phyloP scores from a whole-genome alignment of 2,888 invertebrate genomes.

The Pammene fasciana region DNA sequence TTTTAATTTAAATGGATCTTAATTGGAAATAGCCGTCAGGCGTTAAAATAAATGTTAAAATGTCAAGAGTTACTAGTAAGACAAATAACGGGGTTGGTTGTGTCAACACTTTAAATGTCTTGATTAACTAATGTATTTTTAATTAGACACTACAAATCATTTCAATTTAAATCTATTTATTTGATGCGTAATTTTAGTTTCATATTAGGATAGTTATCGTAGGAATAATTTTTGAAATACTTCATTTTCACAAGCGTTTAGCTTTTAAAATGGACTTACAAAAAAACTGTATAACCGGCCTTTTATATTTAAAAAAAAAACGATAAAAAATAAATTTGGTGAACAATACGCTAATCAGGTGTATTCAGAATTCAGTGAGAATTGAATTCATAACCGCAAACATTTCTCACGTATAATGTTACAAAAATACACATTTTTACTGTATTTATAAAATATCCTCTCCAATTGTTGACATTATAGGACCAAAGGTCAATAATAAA shows the following conservation, averaged over 20 bases:
- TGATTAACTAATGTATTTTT: neutral
- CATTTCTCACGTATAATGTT: constrained; percentile 25
- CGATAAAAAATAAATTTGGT: too few species aligned
- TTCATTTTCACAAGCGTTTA: too few species aligned
- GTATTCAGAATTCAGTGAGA: neutral
- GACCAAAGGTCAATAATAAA: constrained; percentile 52
- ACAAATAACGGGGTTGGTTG: constrained; percentile 18
- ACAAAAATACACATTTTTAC: neutral
- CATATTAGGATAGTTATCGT: too few species aligned
- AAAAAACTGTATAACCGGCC: too few species aligned
- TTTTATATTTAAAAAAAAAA: too few species aligned
- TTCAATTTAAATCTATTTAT: too few species aligned
- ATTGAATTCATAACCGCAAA: neutral
- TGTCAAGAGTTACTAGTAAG: constrained; percentile 46
- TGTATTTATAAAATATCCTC: constrained; percentile 6
- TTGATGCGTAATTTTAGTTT: too few species aligned
- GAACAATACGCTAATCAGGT: neutral
- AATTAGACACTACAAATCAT: too few species aligned
- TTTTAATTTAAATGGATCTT: constrained; percentile 80
- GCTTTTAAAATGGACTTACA: too few species aligned
- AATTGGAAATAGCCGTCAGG: constrained; percentile 74
- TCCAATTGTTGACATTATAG: constrained; percentile 45
- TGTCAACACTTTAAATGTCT: constrained; percentile 10
- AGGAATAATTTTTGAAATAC: too few species aligned
- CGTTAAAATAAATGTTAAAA: constrained; percentile 58